Conservation (phyloP, 1,140 invertebrate genomes). For the Acromyrmex charruanus region DNA sequence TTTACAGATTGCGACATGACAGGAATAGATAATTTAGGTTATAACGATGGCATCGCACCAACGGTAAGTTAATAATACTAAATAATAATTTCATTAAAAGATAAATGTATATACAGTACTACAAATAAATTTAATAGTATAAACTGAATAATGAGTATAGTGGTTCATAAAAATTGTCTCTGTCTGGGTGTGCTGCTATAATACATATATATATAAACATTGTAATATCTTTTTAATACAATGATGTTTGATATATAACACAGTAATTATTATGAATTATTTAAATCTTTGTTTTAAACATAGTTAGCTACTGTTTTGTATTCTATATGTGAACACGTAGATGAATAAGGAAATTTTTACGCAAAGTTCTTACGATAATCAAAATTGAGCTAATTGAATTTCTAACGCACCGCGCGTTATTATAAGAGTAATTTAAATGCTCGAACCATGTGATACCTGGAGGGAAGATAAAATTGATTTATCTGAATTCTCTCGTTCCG, state of each 20-base stretch:
- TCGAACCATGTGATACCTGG: conserved; percentile 8
- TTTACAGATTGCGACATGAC: conserved; percentile 63
- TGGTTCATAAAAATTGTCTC: not conserved
- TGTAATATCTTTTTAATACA: not conserved
- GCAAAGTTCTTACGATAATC: not conserved
- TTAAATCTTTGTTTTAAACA: not conserved
- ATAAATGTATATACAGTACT: not conserved
- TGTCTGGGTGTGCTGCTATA: not conserved
- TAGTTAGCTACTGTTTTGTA: not conserved
- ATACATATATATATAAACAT: not conserved
- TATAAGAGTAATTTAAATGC: conserved; percentile 59
- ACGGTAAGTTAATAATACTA: conserved; percentile 54
- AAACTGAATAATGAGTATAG: not conserved
- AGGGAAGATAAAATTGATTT: conserved; percentile 21
- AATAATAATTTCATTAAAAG: conserved; percentile 13
- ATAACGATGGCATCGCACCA: conserved; percentile 28
- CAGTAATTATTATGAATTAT: not conserved
- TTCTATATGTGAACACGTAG: not conserved
- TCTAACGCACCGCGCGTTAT: conserved; percentile 20
- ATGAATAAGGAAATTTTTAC: conserved; percentile 1
- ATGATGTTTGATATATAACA: not conserved
- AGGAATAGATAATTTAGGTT: conserved; percentile 70
- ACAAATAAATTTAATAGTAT: not conserved
- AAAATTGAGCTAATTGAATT: conserved; percentile 60
- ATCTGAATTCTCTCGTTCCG: conserved; percentile 22